Evolutionary conservation across 2,113 vertebrate genomes (phyloP).

Genomic region (Muscicapa adusta): DNA sequence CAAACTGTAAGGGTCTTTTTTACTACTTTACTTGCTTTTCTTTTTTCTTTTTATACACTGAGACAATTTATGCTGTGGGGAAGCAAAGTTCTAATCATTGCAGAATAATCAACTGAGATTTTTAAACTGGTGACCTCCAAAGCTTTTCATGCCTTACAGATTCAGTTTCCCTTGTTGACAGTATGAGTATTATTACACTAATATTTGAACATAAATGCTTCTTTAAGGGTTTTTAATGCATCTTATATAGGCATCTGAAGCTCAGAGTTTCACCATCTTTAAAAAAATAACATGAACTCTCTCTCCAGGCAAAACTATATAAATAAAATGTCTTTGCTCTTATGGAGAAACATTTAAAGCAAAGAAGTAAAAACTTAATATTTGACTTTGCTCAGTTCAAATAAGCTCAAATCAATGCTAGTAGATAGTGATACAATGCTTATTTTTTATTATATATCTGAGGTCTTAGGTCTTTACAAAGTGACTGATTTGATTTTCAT

Average conservation of each 20-base stretch:
- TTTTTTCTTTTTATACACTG: not conserved
- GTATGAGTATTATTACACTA: not conserved
- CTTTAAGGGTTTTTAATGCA: not conserved
- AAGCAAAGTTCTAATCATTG: not conserved
- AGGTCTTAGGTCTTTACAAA: not conserved
- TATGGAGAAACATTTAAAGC: not conserved
- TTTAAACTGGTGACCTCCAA: not conserved
- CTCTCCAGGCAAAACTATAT: not conserved
- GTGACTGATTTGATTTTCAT: not conserved
- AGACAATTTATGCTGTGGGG: not conserved
- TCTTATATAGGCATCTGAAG: not conserved
- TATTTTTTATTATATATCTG: not conserved
- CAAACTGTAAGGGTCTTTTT: not conserved
- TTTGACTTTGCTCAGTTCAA: not conserved
- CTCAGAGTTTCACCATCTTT: not conserved
- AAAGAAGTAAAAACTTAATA: not conserved
- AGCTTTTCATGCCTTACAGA: not conserved
- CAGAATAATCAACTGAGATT: not conserved
- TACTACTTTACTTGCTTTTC: not conserved
- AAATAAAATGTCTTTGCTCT: not conserved
- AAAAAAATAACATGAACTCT: not conserved
- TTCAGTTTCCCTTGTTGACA: not conserved
- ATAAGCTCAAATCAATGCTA: not conserved
- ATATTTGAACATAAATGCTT: not conserved
- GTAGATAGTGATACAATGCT: not conserved